Percentiles rank a stretch among this genome's conserved stretches.
These are phyloP conservation scores for Taurulus bubalis DNA, from an alignment of 2,113 vertebrate species.

Conservation along the genomic window DNA sequence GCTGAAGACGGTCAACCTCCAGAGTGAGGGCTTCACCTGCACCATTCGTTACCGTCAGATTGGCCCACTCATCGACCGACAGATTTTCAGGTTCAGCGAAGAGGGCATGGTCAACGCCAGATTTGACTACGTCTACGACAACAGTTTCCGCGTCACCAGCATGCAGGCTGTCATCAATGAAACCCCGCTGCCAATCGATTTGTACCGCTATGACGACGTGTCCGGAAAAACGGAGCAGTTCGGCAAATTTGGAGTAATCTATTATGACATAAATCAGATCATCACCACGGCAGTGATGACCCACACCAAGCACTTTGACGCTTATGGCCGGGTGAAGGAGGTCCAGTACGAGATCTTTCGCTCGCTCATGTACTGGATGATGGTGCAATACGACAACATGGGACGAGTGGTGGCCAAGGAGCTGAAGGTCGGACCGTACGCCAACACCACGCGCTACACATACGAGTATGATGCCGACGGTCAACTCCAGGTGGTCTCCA, in stretches of 20 bases:
- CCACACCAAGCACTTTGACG: slow-evolving; percentile 98
- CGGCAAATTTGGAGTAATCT: slow-evolving; percentile 98
- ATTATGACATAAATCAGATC: slow-evolving; percentile 98
- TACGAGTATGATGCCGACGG: slow-evolving; percentile 97
- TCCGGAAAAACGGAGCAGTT: slow-evolving; percentile 98
- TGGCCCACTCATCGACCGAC: slow-evolving; percentile 94
- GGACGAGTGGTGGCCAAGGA: slow-evolving; percentile 97
- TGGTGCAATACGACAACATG: slow-evolving; percentile 98
- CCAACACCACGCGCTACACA: slow-evolving; percentile 95
- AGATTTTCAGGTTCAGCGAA: slow-evolving; percentile 98
- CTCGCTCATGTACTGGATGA: slow-evolving; percentile 99
- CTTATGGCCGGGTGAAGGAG: slow-evolving; percentile 96
- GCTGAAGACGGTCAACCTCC: slow-evolving; percentile 95
- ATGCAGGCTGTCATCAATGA: slow-evolving; percentile 99
- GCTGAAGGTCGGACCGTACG: slow-evolving; percentile 97
- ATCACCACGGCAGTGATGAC: slow-evolving; percentile 99
- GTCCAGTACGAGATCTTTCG: slow-evolving; percentile 99
- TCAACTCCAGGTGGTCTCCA: slow-evolving; percentile 94
- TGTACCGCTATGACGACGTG: slow-evolving; percentile 97
- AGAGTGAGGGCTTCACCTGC: slow-evolving; percentile 95
- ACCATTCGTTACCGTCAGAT: slow-evolving; percentile 97
- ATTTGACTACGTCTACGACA: slow-evolving; percentile 99
- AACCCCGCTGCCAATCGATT: slow-evolving; percentile 95
- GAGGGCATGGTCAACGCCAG: slow-evolving; percentile 98
- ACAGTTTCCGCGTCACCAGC: slow-evolving; percentile 98